Evolutionary conservation across 2,113 vertebrate genomes (phyloP).

Genomic region (Gulo gulo): DNA sequence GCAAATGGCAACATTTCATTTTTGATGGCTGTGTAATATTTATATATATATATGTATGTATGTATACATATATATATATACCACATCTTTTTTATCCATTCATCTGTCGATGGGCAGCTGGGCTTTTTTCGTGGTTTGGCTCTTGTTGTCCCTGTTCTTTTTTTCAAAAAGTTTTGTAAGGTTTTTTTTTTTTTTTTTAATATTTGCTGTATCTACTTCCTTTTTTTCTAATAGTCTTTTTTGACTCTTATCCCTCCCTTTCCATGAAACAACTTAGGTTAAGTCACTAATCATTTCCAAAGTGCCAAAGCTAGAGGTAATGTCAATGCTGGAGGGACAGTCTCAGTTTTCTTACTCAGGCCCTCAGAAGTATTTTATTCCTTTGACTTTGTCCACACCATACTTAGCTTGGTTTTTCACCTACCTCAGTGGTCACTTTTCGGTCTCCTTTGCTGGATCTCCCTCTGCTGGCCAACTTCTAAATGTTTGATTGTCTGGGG

Average conservation of each 20-base stretch:
- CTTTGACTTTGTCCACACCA: too few relatives aligned
- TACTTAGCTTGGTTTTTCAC: background rate
- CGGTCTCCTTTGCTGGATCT: background rate
- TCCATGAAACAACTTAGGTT: background rate
- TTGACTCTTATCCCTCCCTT: background rate
- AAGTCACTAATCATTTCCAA: background rate
- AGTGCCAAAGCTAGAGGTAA: background rate
- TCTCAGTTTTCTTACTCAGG: background rate
- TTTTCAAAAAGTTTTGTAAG: background rate
- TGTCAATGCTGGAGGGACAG: background rate
- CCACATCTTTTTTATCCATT: too few relatives aligned
- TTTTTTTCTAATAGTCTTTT: background rate
- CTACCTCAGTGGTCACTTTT: fast-evolving
- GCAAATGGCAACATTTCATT: too few relatives aligned
- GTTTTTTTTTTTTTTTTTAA: background rate
- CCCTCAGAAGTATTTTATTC: background rate
- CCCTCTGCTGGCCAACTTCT: background rate
- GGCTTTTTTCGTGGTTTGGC: too few relatives aligned
- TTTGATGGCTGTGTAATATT: too few relatives aligned
- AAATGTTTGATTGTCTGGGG: background rate
- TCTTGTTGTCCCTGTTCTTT: background rate
- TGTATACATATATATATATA: too few relatives aligned
- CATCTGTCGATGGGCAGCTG: too few relatives aligned
- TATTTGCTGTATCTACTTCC: background rate
- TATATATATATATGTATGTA: too few relatives aligned